phyloP scores from a whole-genome alignment of 2,113 vertebrate species.

The Nicator chloris region DNA sequence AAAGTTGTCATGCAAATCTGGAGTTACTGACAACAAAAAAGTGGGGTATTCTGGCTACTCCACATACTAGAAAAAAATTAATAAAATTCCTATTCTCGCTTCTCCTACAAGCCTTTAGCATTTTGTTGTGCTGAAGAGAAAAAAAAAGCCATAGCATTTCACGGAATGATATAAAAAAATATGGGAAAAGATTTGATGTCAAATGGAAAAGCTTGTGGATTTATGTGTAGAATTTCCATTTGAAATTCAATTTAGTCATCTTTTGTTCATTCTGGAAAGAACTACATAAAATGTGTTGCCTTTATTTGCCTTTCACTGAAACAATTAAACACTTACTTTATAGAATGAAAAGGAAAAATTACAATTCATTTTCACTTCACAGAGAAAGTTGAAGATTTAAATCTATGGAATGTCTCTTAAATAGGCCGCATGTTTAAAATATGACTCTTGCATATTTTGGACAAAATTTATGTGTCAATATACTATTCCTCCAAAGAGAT shows the following conservation, averaged over 20 bases:
- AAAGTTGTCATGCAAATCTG: neutral
- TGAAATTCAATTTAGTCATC: neutral
- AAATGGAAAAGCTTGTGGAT: constrained; percentile 20
- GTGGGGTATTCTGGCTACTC: neutral
- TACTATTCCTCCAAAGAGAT: neutral
- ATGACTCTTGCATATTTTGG: constrained; percentile 22
- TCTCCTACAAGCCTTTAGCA: neutral
- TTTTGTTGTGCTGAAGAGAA: neutral
- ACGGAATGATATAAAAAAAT: neutral
- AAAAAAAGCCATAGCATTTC: neutral
- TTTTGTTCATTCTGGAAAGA: constrained; percentile 7
- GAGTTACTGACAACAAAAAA: neutral
- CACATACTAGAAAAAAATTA: neutral
- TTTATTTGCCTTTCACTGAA: neutral
- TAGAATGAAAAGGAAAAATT: constrained; percentile 6
- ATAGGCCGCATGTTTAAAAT: constrained; percentile 14
- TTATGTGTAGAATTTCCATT: constrained; percentile 14
- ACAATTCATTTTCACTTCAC: neutral
- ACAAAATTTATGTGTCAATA: constrained; percentile 40
- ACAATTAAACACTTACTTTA: constrained; percentile 4
- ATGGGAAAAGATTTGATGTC: neutral
- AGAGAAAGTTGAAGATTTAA: constrained; percentile 14
- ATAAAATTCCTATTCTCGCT: neutral
- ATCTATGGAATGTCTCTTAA: neutral
- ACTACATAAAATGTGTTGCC: neutral